Evolutionary conservation across 2,113 vertebrate genomes (phyloP).

Genomic region (Zapus hudsonius): DNA sequence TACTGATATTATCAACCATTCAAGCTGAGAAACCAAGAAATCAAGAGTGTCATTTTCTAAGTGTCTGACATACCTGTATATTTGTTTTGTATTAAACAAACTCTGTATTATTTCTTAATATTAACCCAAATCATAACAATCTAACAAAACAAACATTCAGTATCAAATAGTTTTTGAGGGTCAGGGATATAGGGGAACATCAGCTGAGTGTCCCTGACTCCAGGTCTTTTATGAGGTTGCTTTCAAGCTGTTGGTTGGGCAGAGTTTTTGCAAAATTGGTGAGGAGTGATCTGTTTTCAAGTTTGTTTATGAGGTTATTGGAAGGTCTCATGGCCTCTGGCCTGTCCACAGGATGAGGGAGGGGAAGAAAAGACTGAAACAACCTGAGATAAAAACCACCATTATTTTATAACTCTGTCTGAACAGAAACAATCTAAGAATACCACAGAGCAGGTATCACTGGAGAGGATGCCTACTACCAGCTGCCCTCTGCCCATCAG

Average conservation of each 20-base stretch:
- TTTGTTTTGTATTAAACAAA: constrained; percentile 24
- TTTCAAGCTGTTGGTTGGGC: neutral
- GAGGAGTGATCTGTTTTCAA: neutral
- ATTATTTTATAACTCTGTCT: neutral
- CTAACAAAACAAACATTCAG: neutral
- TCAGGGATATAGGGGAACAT: neutral
- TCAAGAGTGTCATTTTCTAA: neutral
- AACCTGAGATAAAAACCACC: neutral
- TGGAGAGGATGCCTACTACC: neutral
- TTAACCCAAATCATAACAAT: neutral
- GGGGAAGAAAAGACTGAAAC: neutral
- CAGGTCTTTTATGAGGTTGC: neutral
- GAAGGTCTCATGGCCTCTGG: neutral
- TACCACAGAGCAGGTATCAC: neutral
- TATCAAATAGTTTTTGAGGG: neutral
- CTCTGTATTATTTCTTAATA: neutral
- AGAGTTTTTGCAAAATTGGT: neutral
- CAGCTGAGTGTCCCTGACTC: neutral
- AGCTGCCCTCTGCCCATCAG: neutral
- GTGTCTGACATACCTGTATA: neutral
- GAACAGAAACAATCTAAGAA: neutral
- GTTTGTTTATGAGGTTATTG: neutral
- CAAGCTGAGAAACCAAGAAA: neutral
- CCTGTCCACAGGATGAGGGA: neutral
- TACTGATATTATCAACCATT: neutral